Percentiles rank a stretch among this genome's conserved stretches.
Conservation (phyloP, 2,888 invertebrate genomes). For the Maniola hyperantus region DNA sequence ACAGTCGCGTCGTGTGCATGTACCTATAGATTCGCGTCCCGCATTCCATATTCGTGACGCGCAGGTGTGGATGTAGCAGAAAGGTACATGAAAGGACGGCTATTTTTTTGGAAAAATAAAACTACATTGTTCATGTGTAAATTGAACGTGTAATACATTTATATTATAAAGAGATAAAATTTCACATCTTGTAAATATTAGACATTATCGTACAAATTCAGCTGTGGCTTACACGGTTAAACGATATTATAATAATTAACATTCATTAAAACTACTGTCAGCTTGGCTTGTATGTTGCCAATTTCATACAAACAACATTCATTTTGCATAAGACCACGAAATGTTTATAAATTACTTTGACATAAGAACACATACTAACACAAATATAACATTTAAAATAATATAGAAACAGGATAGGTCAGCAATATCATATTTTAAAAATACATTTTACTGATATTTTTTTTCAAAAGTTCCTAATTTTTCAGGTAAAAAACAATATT, state of each 20-base stretch:
- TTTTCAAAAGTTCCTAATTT: too few species aligned
- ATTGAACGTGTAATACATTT: slow-evolving; percentile 78
- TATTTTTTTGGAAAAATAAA: slow-evolving; percentile 41
- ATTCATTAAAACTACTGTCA: slow-evolving; percentile 31
- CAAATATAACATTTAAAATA: background rate
- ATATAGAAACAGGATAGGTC: slow-evolving; percentile 8
- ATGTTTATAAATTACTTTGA: slow-evolving; percentile 20
- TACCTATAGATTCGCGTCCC: too few species aligned
- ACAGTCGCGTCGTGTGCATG: too few species aligned
- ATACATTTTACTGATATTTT: background rate
- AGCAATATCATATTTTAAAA: slow-evolving; percentile 4
- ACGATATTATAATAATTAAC: slow-evolving; percentile 43
- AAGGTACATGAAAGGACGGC: too few species aligned
- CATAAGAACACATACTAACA: slow-evolving; percentile 9
- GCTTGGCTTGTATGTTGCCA: slow-evolving; percentile 26
- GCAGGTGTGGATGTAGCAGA: too few species aligned
- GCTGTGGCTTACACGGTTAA: slow-evolving; percentile 59
- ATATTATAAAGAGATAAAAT: slow-evolving; percentile 81
- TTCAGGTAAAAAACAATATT: too few species aligned
- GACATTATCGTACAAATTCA: slow-evolving; percentile 69
- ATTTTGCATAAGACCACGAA: slow-evolving; percentile 28
- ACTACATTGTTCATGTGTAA: slow-evolving; percentile 57
- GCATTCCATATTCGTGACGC: too few species aligned
- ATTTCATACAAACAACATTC: slow-evolving; percentile 30
- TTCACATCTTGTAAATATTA: slow-evolving; percentile 79